These are phyloP conservation scores for Morpho achilles DNA, from an alignment of 2,888 invertebrate species.

Conservation along the genomic window DNA sequence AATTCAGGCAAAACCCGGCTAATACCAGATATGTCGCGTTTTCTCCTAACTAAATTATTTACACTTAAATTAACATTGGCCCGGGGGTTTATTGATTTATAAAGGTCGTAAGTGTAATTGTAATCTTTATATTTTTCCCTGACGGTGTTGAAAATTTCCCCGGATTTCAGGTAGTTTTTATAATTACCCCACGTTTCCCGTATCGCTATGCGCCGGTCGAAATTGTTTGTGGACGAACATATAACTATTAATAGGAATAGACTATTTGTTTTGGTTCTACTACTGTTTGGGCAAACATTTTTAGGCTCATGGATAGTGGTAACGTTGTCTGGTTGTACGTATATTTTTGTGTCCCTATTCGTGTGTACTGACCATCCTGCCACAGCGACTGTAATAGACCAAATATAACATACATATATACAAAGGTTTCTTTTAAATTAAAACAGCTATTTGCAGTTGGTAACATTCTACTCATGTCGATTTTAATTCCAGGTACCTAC, in stretches of 20 bases:
- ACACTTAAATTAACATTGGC: conserved; percentile 28
- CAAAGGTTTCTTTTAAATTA: too few species aligned
- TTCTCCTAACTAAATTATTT: conserved; percentile 38
- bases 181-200: conserved; percentile 85
- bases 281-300: conserved; percentile 66
- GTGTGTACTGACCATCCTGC: conserved; percentile 87
- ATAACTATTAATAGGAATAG: conserved; percentile 85
- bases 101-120: conserved; percentile 58
- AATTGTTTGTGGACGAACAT: conserved; percentile 85
- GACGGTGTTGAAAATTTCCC: conserved; percentile 44
- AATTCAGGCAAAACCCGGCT: conserved; percentile 54
- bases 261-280: conserved; percentile 42
- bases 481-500: too few species aligned
- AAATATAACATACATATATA: background rate
- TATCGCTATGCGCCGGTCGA: conserved; percentile 82
- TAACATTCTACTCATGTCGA: too few species aligned
- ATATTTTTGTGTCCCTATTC: conserved; percentile 84
- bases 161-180: conserved; percentile 49
- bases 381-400: conserved; percentile 61
- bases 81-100: conserved; percentile 24
- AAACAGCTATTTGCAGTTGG: too few species aligned
- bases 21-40: conserved; percentile 51
- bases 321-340: conserved; percentile 84
- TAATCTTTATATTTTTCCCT: conserved; percentile 56
- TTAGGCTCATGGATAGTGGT: conserved; percentile 83